Base-by-base conservation (phyloP, 1,140 invertebrate genomes). In the Drosophila pectinifera region DNA sequence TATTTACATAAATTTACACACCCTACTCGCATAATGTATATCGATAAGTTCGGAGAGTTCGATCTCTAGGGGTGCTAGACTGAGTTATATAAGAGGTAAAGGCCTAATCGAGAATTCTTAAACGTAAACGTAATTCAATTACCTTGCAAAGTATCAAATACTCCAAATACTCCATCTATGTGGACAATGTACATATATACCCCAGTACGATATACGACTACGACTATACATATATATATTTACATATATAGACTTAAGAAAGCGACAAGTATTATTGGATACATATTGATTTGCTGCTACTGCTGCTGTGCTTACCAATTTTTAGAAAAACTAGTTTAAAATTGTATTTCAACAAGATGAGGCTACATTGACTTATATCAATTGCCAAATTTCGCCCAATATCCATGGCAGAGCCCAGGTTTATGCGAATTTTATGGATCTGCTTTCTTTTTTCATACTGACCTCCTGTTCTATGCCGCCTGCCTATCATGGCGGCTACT, bases 31-130 rank as follows among this genome's bases (percentile, higher is more conserved):
- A 63, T 57, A 73, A 73, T 83, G 59, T 80, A 84, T 68, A 84
- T 84, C 80, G 63, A 84, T 84, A 73, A 80, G 79, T 48, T 68
- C 54, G 62, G 76, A 72, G 53, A 80, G 59, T 69, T 80, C 70
- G 69, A 86, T 86, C 82, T 86, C 75, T 85, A 81, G 82, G 81
- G 78, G 78, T 86, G 83, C 82, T 86, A 85, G 83, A 86, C 83
- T 86, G 83, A 86, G 83, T 85, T 81, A 86, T 34, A 70, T 54
- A 62, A 34, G 41, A 39, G 26, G n/a, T 24, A 36, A 39, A 58
- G 59, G 59, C 64, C 54, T 69, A 61, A 79, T 57, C 53, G 59
- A 62, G 51, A 83, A 80, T 62, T 79, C 49, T 73, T 61, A 58
- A 64, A 67, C 63, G 59, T 80, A 85, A 86, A 86, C 69, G 74